Conservation (phyloP, 2,113 vertebrate genomes). For the Heterotis niloticus region DNA sequence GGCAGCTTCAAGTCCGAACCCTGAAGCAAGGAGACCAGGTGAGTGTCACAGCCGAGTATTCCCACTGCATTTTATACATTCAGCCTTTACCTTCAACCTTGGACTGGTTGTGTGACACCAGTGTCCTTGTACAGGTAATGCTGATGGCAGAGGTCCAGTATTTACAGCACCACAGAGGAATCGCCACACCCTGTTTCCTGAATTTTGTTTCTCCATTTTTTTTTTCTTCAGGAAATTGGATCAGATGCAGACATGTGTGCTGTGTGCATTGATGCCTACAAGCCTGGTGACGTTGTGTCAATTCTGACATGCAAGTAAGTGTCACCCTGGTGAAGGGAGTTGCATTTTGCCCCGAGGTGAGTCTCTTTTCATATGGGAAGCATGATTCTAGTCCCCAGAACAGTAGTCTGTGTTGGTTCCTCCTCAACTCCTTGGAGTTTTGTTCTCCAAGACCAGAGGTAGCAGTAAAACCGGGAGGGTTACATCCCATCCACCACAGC, state of each 20-base stretch:
- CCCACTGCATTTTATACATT: neutral
- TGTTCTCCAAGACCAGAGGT: too few relatives aligned
- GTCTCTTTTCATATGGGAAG: too few relatives aligned
- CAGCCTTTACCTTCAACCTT: neutral
- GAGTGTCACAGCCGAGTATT: neutral
- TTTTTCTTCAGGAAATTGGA: conserved; percentile 64
- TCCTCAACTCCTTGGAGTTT: too few relatives aligned
- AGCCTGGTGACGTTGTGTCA: conserved; percentile 76
- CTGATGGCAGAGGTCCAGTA: too few relatives aligned
- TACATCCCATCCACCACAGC: too few relatives aligned
- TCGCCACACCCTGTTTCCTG: neutral
- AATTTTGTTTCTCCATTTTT: neutral
- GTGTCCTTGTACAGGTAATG: too few relatives aligned
- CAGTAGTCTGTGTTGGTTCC: too few relatives aligned
- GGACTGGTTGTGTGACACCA: neutral
- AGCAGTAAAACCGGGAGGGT: too few relatives aligned
- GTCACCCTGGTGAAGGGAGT: neutral
- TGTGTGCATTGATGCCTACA: conserved; percentile 79
- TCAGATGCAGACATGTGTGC: conserved; percentile 77
- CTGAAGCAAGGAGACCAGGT: conserved; percentile 81
- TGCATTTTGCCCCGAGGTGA: too few relatives aligned
- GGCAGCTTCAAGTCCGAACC: conserved; percentile 70
- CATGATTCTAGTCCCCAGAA: too few relatives aligned
- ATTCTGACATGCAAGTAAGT: conserved; percentile 85
- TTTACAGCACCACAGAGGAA: neutral